A percentile compares a stretch with the other conserved stretches of the same genome.
Conservation (phyloP, 2,797 vertebrate genomes). For the Acanthopagrus latus region DNA sequence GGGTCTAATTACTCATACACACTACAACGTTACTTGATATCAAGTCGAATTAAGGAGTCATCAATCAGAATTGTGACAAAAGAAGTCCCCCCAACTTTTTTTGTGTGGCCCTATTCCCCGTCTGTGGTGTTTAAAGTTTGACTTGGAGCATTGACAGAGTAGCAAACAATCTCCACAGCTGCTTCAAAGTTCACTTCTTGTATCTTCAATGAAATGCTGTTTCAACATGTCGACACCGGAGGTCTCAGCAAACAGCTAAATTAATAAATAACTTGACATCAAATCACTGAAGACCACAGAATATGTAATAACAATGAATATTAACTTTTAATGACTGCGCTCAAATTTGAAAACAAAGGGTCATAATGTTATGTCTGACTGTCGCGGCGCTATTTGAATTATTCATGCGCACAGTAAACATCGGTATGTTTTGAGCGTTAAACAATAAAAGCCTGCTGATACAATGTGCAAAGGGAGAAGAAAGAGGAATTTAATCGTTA, state of each 20-base stretch:
- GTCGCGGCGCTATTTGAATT: slow-evolving; percentile 31
- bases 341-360: slow-evolving; percentile 22
- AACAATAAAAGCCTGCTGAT: slow-evolving; percentile 20
- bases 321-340: slow-evolving; percentile 26
- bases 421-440: slow-evolving; percentile 24
- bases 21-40: not conserved
- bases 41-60: not conserved
- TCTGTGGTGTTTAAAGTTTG: no score
- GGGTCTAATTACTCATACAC: not conserved
- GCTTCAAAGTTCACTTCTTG: not conserved
- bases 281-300: not conserved
- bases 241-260: not conserved
- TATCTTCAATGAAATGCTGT: not conserved
- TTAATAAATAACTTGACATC: not conserved
- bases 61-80: no score
- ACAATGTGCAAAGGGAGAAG: not conserved
- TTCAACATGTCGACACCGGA: not conserved
- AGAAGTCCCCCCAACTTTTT: no score
- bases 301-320: not conserved
- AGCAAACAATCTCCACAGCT: no score
- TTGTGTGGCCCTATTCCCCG: no score
- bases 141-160: no score
- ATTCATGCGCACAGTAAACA: slow-evolving; percentile 28
- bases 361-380: not conserved
- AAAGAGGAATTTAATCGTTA: not conserved